Base-by-base conservation (phyloP, 2,888 invertebrate genomes). In the Sesia apiformis region DNA sequence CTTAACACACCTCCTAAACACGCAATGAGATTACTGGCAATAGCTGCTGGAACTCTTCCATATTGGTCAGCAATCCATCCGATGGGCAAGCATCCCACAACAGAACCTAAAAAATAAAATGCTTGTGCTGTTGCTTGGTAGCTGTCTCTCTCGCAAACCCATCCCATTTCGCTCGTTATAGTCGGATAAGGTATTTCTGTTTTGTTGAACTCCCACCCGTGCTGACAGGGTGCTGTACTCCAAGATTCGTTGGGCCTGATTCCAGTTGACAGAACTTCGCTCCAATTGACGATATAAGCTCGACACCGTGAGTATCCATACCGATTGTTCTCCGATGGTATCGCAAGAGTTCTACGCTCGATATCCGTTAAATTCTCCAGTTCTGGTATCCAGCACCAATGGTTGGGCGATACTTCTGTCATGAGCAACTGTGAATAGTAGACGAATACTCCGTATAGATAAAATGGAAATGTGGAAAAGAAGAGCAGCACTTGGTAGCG, bases 361-460 rank as follows among this genome's bases (percentile, higher is more conserved):
- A 50, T 40, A 3, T 39, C 53, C 5, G 59, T 59, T 6, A 59
- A 55, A 51, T 59, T 59, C 38, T 51, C 59, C 7, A 59, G 40
- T 51, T 59, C 59, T 6, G 59, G 59, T 38, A 59, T 53, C 57
- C 59, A 56, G 52, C 59, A 59, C 59, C 59, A 59, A 42, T 59
- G 52, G 40, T 56, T 52, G 3, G 42, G 40, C n/a, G 59, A 49
- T 3, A 52, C 54, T 43, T 59, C 59, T 4, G 59, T 59, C 40
- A 59, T 46, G 46, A 59, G 57, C 39, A 59, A 41, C 39, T 59
- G 59, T 0, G 55, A 41, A 53, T 54, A 59, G 41, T 59, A 59
- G n/a, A 51, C 52, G 41, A 59, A 56, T n/a, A 56, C 59, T 3
- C 54, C 57, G 51, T 42, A 57, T 7, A 56, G 8, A 52, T 57